Evolutionary conservation across 2,797 vertebrate genomes (phyloP).

Genomic region (Thalassophryne amazonica): DNA sequence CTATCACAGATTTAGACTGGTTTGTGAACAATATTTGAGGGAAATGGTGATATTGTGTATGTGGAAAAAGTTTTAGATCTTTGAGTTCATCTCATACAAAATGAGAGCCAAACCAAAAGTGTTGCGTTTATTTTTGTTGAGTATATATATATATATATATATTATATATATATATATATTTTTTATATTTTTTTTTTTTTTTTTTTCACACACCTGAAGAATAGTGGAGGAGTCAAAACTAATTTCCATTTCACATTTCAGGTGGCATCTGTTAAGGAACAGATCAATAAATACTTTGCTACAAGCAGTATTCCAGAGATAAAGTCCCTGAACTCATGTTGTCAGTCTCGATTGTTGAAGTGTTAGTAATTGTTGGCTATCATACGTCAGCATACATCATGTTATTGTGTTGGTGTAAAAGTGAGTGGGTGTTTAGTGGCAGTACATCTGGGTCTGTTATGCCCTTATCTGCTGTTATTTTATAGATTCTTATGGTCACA

Average conservation of each 20-base stretch:
- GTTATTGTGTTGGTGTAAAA: slow-evolving; percentile 7
- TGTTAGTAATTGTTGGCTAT: slow-evolving; percentile 12
- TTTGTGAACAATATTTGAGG: too few relatives aligned
- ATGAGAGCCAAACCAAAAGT: too few relatives aligned
- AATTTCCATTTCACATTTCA: slow-evolving; percentile 4
- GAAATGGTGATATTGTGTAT: too few relatives aligned
- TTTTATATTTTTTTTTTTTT: slow-evolving; percentile 8
- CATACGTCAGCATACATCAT: slow-evolving; percentile 23
- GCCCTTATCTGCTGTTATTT: too few relatives aligned
- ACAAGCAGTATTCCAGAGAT: neutral
- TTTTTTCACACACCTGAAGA: too few relatives aligned
- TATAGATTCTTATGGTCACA: too few relatives aligned
- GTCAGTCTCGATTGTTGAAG: slow-evolving; percentile 9
- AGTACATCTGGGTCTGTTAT: slow-evolving; percentile 1
- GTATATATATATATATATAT: too few relatives aligned
- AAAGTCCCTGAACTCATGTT: slow-evolving; percentile 10
- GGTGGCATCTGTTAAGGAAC: neutral
- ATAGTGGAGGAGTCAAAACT: slow-evolving; percentile 10
- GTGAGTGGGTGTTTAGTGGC: slow-evolving; percentile 6
- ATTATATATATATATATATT: slow-evolving; percentile 6
- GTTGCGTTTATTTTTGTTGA: too few relatives aligned
- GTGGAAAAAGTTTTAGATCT: too few relatives aligned
- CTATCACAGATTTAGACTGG: too few relatives aligned
- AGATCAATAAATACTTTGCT: neutral
- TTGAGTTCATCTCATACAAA: too few relatives aligned